Conservation (phyloP, 2,888 invertebrate species). For the Bombylius discolor region DNA sequence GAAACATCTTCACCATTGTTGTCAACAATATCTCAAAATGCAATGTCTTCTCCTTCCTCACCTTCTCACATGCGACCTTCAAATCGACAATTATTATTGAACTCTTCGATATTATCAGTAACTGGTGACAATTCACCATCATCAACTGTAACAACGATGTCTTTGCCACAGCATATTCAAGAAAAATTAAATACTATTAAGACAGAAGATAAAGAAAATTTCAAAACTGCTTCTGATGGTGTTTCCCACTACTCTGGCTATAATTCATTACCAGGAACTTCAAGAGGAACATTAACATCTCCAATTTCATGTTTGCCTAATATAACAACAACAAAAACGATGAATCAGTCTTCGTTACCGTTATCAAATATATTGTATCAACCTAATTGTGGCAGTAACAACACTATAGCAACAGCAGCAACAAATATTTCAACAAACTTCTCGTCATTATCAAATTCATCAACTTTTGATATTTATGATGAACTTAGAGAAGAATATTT, state of each 20-base stretch:
- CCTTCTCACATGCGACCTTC: neutral
- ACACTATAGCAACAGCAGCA: conserved; percentile 2
- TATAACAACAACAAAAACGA: neutral
- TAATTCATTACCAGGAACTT: neutral
- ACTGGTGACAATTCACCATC: neutral
- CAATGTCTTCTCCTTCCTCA: neutral
- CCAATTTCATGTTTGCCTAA: neutral
- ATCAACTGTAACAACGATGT: neutral
- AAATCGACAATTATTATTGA: neutral
- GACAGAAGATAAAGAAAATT: neutral
- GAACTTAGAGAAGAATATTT: conserved; percentile 33
- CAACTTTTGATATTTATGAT: conserved; percentile 33
- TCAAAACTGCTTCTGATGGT: too few relatives aligned
- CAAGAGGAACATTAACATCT: neutral
- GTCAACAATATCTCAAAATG: neutral
- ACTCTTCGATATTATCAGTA: neutral
- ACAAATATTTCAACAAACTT: conserved; percentile 10
- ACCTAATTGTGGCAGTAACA: neutral
- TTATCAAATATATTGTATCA: too few relatives aligned
- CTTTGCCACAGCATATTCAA: neutral
- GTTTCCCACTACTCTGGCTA: too few relatives aligned
- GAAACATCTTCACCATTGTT: neutral
- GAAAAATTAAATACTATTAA: neutral
- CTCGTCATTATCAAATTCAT: conserved; percentile 17
- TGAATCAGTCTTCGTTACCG: too few relatives aligned